Conservation (phyloP, 2,888 invertebrate genomes). For the Meta bourneti region DNA sequence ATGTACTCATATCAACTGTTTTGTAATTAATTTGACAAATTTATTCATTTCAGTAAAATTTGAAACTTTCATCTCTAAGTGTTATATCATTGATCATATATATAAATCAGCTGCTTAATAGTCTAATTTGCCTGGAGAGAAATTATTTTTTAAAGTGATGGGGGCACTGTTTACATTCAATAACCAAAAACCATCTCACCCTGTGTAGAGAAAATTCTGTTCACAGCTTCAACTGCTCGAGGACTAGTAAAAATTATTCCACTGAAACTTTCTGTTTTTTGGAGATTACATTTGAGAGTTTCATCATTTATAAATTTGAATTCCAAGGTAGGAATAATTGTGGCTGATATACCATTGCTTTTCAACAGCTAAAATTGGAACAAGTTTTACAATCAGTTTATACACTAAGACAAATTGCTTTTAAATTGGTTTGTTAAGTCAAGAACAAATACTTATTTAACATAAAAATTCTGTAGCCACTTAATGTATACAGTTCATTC, state of each 20-base stretch:
- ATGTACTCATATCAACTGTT: no score
- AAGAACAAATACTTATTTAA: no score
- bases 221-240: slow-evolving; percentile 41
- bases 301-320: slow-evolving; percentile 53
- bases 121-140: no score
- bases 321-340: slow-evolving; percentile 5
- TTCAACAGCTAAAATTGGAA: slow-evolving; percentile 17
- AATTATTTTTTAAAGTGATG: no score
- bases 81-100: no score
- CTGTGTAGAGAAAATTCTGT: neutral
- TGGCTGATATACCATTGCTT: neutral
- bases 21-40: no score
- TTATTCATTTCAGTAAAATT: no score
- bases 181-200: slow-evolving; percentile 8
- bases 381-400: neutral
- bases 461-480: no score
- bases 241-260: slow-evolving; percentile 63
- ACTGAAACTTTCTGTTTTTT: slow-evolving; percentile 2
- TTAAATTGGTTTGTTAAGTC: neutral
- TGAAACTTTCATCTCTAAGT: no score
- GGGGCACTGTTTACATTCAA: no score
- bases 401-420: neutral
- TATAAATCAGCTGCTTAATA: no score
- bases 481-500: no score
- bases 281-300: slow-evolving; percentile 4